phyloP scores from a whole-genome alignment of 2,888 invertebrate genomes.

The Diachrysia chrysitis region DNA sequence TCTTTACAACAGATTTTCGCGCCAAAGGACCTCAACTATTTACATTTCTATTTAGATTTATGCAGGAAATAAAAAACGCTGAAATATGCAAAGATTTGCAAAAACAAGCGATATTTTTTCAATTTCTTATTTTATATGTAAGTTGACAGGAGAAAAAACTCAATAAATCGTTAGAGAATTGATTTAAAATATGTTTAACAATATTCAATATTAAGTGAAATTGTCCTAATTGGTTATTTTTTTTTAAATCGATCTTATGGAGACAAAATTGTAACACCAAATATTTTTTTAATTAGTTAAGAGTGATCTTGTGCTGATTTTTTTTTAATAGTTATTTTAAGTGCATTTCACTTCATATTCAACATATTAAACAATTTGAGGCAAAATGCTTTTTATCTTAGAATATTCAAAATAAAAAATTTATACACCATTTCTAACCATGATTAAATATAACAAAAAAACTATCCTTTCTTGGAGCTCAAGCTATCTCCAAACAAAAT shows the following conservation, averaged over 20 bases:
- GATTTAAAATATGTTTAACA: conserved; percentile 9
- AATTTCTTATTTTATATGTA: no score
- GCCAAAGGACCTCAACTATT: conserved; percentile 29
- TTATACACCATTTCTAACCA: conserved; percentile 20
- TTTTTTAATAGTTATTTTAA: no score
- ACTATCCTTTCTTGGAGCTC: no score
- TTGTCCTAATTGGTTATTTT: no score
- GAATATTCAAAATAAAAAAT: conserved; percentile 29
- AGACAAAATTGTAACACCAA: no score
- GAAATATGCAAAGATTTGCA: conserved; percentile 29
- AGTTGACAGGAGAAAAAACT: conserved; percentile 13
- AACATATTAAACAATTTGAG: conserved; percentile 15
- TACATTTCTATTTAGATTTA: conserved; percentile 52
- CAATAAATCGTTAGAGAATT: conserved; percentile 21
- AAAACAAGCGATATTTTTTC: conserved; percentile 8
- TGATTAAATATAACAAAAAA: not conserved
- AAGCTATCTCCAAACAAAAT: not conserved
- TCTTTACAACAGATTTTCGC: conserved; percentile 55
- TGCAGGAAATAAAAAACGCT: conserved; percentile 18
- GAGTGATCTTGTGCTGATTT: no score
- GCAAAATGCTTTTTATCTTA: conserved; percentile 23
- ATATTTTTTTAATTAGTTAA: no score
- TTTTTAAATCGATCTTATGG: no score
- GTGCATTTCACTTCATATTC: not conserved
- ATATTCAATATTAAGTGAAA: conserved; percentile 18